phyloP scores from a whole-genome alignment of 2,888 invertebrate species.

The Rhamnusium bicolor region DNA sequence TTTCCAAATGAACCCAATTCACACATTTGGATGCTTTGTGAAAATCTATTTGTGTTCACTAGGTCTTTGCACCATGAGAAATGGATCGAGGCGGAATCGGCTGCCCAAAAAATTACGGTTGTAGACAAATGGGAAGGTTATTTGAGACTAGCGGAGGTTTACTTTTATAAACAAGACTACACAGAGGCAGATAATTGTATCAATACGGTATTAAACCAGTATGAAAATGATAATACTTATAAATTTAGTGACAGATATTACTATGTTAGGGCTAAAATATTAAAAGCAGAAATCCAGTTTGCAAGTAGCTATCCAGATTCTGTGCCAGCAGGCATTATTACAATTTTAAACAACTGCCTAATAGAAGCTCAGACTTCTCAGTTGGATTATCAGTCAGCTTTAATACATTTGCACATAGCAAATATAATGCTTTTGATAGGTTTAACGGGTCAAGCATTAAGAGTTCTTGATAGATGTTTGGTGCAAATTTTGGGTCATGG shows the following conservation, averaged over 20 bases:
- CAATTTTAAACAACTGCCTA: slow-evolving; percentile 80
- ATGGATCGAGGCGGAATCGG: slow-evolving; percentile 81
- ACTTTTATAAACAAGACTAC: slow-evolving; percentile 74
- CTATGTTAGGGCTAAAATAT: slow-evolving; percentile 79
- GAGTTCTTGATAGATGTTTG: slow-evolving; percentile 74
- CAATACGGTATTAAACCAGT: slow-evolving; percentile 73
- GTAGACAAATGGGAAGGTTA: slow-evolving; percentile 80
- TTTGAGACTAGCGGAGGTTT: slow-evolving; percentile 74
- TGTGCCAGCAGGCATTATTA: slow-evolving; percentile 74
- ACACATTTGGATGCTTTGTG: slow-evolving; percentile 80
- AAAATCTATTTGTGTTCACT: slow-evolving; percentile 73
- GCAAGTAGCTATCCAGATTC: slow-evolving; percentile 72
- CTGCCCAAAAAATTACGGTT: slow-evolving; percentile 79
- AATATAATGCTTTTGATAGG: slow-evolving; percentile 84
- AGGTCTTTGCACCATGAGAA: slow-evolving; percentile 73
- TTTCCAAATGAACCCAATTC: slow-evolving; percentile 79
- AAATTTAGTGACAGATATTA: slow-evolving; percentile 71
- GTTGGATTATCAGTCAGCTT: slow-evolving; percentile 83
- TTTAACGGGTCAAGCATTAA: slow-evolving; percentile 83
- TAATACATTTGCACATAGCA: slow-evolving; percentile 86
- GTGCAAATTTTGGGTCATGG: slow-evolving; percentile 84
- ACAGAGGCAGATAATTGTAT: slow-evolving; percentile 68
- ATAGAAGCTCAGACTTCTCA: slow-evolving; percentile 83
- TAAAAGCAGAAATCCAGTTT: slow-evolving; percentile 79
- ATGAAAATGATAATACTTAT: slow-evolving; percentile 73